phyloP scores from a whole-genome alignment of 2,888 invertebrate species.

The Zootermopsis nevadensis region DNA sequence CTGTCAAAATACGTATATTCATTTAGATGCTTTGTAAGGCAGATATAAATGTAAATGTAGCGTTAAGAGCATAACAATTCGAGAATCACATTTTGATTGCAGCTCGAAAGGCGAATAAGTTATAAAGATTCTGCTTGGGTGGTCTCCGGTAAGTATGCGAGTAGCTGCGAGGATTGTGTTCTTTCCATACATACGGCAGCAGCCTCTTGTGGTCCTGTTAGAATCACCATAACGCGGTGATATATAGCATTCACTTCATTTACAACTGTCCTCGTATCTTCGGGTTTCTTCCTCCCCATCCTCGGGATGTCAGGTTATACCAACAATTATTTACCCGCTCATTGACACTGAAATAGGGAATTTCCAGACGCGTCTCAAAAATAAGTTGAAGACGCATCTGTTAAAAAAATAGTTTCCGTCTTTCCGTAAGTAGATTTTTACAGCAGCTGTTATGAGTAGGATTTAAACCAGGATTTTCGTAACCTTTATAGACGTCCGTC shows the following conservation, averaged over 20 bases:
- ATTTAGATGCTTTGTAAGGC: background rate
- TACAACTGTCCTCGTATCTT: too few species aligned
- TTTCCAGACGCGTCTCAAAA: too few species aligned
- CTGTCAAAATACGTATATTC: too few species aligned
- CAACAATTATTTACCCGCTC: background rate
- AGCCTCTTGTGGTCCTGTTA: background rate
- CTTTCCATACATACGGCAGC: too few species aligned
- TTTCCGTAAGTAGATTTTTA: too few species aligned
- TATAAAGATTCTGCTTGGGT: slow-evolving; percentile 32
- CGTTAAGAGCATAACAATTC: slow-evolving; percentile 33
- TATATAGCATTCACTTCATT: slow-evolving; percentile 11
- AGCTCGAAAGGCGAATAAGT: slow-evolving; percentile 14
- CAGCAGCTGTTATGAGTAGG: too few species aligned
- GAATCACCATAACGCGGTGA: slow-evolving; percentile 5
- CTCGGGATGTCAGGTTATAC: background rate
- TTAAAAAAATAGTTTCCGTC: too few species aligned
- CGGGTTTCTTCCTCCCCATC: too few species aligned
- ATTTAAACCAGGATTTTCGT: too few species aligned
- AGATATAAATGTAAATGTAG: background rate
- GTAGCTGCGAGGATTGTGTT: background rate
- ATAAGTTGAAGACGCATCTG: too few species aligned
- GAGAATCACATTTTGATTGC: slow-evolving; percentile 3
- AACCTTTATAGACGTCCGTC: too few species aligned
- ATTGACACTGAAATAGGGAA: background rate
- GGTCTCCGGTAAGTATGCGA: background rate